A percentile compares a stretch with the other conserved stretches of the same genome.
Conservation (phyloP, 2,888 invertebrate species). For the Eupelmus urozonus region DNA sequence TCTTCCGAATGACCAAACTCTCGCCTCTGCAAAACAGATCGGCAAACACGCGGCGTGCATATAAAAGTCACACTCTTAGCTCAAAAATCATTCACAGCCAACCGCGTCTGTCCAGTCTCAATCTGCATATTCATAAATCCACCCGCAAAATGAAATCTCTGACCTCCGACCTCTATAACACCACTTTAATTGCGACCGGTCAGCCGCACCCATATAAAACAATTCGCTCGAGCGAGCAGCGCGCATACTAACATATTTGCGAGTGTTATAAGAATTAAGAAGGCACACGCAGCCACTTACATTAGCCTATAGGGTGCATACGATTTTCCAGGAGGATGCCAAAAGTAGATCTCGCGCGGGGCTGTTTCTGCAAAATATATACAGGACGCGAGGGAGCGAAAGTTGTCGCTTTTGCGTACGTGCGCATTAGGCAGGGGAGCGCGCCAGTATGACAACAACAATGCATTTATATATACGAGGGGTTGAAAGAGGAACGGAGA, state of each 20-base stretch:
- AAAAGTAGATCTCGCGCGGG: no score
- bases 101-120: background rate
- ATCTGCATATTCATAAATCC: slow-evolving; percentile 37
- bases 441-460: slow-evolving; percentile 1
- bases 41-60: background rate
- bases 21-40: slow-evolving; percentile 4
- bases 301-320: background rate
- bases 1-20: slow-evolving; percentile 21
- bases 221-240: background rate
- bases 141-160: background rate
- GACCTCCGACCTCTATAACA: background rate
- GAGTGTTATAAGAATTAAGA: no score
- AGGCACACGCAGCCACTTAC: background rate
- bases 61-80: background rate
- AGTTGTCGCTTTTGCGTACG: background rate
- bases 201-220: slow-evolving; percentile 8
- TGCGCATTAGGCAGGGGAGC: background rate
- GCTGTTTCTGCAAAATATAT: background rate
- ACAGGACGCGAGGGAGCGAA: background rate
- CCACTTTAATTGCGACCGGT: background rate
- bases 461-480: slow-evolving; percentile 17
- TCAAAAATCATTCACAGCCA: no score
- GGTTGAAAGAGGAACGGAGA: background rate
- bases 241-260: background rate
- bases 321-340: slow-evolving; percentile 8